Conservation (phyloP, 1,140 invertebrate genomes). For the Cardiocondyla obscurior region DNA sequence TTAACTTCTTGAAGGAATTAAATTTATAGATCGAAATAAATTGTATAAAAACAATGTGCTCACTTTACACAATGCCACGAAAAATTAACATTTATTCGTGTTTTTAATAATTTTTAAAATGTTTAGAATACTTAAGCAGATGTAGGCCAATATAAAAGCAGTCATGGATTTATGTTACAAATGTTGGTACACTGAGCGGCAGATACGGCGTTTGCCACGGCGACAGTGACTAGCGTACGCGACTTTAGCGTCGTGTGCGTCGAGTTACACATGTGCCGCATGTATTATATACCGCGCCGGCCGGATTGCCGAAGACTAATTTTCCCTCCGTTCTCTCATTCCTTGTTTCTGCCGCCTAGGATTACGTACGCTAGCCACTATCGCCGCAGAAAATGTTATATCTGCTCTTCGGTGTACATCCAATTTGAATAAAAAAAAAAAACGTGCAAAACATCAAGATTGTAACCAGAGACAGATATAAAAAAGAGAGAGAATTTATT, state of each 20-base stretch:
- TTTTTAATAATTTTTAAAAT: neutral
- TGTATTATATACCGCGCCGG: no score
- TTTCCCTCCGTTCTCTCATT: no score
- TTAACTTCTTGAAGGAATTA: neutral
- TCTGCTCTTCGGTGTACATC: no score
- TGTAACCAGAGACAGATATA: neutral
- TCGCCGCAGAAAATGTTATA: no score
- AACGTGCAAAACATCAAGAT: neutral
- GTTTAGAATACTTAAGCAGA: neutral
- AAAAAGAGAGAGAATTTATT: conserved; percentile 28
- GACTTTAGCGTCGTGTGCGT: no score
- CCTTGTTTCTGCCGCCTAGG: no score
- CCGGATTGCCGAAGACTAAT: no score
- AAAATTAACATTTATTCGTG: neutral
- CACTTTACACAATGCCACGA: neutral
- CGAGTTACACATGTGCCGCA: no score
- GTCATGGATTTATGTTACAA: neutral
- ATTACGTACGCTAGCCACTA: no score
- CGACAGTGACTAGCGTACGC: no score
- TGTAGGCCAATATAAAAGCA: neutral
- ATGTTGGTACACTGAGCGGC: neutral
- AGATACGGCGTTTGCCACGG: no score
- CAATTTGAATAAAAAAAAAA: conserved; percentile 42
- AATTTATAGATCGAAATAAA: neutral
- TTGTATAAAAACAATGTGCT: neutral